Evolutionary conservation across 2,888 invertebrate species (phyloP), one percentile per base, ranked within the genome.

Genomic region (Nowickia ferox): DNA sequence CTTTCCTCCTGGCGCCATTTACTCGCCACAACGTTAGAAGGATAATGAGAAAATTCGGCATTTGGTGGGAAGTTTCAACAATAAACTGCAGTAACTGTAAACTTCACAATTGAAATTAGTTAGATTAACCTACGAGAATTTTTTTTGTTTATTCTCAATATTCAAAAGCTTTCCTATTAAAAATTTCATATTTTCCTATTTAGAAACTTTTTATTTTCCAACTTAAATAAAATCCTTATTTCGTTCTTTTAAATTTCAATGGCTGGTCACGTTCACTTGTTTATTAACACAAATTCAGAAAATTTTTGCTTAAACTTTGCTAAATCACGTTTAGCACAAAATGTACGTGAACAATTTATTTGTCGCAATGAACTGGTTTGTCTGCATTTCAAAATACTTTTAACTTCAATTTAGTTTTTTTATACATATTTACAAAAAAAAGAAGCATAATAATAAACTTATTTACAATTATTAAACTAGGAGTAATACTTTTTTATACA

Each of bases 261-360:
- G 44, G 22, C 38, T n/a, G 66, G 38, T 51, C 66, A 66, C 66
- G 66, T 66, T 51, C 38, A 6, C 30, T n/a, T 48, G 66, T 66
- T n/a, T 51, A 66, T 66, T 66, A 66, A 17, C 48, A 53, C 51
- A 69, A 69, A 69, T 42, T 53, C 19, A 11, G 38, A 15, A 77
- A 77, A 77, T 17, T 77, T 19, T 40, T 59, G 42, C 6, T 17
- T 30, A 38, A 77, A 77, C 46, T 77, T 77, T 38, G 59, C 13
- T 68, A 59, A 77, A 77, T 77, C 77, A 77, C 68, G 77, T 77
- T 68, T 77, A 68, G 40, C 77, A 46, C 38, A 59, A 66, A 17
- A 44, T 68, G 77, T 77, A 77, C 77, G 77, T 77, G 77, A 38
- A 68, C 77, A 66, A 77, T 77, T 77, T 77, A 77, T 68, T 77